These are phyloP conservation scores for Himalopsyche anomala DNA, from an alignment of 2,888 invertebrate genomes.

Conservation along the genomic window DNA sequence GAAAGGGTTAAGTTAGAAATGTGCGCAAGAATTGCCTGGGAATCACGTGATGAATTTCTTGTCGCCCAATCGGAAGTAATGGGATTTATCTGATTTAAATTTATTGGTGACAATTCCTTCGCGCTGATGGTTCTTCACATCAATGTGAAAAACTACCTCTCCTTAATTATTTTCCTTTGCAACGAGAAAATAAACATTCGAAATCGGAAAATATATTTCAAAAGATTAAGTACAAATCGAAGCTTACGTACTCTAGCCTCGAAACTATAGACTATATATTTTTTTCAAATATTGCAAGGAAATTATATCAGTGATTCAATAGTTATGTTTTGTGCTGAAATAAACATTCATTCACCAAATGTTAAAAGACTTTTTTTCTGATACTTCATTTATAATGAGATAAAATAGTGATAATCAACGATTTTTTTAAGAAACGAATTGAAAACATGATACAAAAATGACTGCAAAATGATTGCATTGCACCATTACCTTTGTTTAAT, in stretches of 20 bases:
- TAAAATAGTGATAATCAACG: too few species aligned
- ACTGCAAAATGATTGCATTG: too few species aligned
- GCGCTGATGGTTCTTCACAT: slow-evolving; percentile 18
- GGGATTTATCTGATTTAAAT: slow-evolving; percentile 31
- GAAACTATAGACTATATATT: background rate
- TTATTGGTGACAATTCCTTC: slow-evolving; percentile 1
- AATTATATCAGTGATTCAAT: background rate
- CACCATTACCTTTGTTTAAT: too few species aligned
- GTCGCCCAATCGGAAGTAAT: background rate
- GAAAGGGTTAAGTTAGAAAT: background rate
- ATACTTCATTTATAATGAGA: too few species aligned
- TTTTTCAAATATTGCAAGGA: background rate
- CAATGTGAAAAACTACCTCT: slow-evolving; percentile 27
- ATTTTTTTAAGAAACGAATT: too few species aligned
- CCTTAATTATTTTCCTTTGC: background rate
- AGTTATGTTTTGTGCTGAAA: too few species aligned
- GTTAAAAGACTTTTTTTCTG: too few species aligned
- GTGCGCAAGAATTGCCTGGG: background rate
- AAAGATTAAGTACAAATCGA: background rate
- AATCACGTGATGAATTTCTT: slow-evolving; percentile 11
- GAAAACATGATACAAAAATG: too few species aligned
- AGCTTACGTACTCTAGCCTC: background rate
- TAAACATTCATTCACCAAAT: too few species aligned
- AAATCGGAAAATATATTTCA: background rate
- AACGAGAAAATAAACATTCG: background rate